Evolutionary conservation across 1,140 invertebrate genomes (phyloP).

Genomic region (Chelonus insularis): DNA sequence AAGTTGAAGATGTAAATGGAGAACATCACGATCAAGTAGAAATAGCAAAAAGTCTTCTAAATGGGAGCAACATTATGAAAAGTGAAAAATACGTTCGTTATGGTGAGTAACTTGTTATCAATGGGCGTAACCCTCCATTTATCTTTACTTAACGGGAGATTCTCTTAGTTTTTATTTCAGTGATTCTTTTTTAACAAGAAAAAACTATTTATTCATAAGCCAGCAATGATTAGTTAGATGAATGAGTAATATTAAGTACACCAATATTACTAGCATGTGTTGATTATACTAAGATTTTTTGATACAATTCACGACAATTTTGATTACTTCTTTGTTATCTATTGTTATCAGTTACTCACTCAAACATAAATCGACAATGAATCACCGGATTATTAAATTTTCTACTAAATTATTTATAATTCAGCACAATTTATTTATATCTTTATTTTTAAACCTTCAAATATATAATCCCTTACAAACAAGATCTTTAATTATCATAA

Average conservation of each 20-base stretch:
- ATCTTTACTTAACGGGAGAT: background rate
- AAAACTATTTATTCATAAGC: too few species aligned
- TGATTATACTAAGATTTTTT: background rate
- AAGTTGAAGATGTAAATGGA: background rate
- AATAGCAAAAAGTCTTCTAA: background rate
- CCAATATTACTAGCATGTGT: background rate
- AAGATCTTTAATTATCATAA: too few species aligned
- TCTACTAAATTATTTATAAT: background rate
- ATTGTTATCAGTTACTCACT: constrained; percentile 48
- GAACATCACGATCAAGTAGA: background rate
- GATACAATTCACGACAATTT: constrained; percentile 19
- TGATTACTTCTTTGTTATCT: constrained; percentile 38
- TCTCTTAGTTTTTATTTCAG: background rate
- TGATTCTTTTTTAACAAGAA: too few species aligned
- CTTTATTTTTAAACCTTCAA: constrained; percentile 7
- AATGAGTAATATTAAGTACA: background rate
- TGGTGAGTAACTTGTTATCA: constrained; percentile 52
- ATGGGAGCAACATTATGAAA: constrained; percentile 26
- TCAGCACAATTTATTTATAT: background rate
- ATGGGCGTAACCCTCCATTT: constrained; percentile 45
- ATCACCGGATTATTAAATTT: constrained; percentile 32
- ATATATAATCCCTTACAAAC: too few species aligned
- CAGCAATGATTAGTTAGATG: too few species aligned
- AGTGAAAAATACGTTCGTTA: constrained; percentile 50
- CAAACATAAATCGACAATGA: constrained; percentile 40